These are phyloP conservation scores for Drosophila lutescens DNA, from an alignment of 2,888 invertebrate genomes.

Conservation along the genomic window DNA sequence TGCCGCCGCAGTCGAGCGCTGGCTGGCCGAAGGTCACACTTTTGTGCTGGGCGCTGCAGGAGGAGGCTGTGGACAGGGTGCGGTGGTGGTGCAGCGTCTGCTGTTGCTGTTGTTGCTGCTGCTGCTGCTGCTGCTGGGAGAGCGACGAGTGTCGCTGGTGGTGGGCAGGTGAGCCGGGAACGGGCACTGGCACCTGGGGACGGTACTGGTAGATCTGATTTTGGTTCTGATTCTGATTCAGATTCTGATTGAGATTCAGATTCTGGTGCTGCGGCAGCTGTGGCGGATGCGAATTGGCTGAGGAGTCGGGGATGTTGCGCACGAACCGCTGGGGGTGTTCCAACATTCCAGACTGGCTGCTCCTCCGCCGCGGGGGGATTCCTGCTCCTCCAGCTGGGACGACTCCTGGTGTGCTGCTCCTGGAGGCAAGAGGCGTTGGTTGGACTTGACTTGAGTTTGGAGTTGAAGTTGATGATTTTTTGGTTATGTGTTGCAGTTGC, in stretches of 20 bases:
- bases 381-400: slow-evolving; percentile 43
- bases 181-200: slow-evolving; percentile 50
- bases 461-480: slow-evolving; percentile 17
- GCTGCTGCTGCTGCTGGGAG: slow-evolving; percentile 70
- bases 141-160: slow-evolving; percentile 78
- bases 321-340: slow-evolving; percentile 87
- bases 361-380: slow-evolving; percentile 54
- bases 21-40: slow-evolving; percentile 84
- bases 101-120: slow-evolving; percentile 72
- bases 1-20: slow-evolving; percentile 71
- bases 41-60: slow-evolving; percentile 84
- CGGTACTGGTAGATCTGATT: slow-evolving; percentile 80
- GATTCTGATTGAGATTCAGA: slow-evolving; percentile 58
- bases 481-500: slow-evolving; percentile 27
- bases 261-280: slow-evolving; percentile 78
- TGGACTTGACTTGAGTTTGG: slow-evolving; percentile 25
- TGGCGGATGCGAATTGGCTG: slow-evolving; percentile 62
- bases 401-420: slow-evolving; percentile 30
- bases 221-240: slow-evolving; percentile 54
- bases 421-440: slow-evolving; percentile 38
- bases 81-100: slow-evolving; percentile 82
- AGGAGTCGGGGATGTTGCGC: slow-evolving; percentile 88
- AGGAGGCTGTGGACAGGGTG: slow-evolving; percentile 84
- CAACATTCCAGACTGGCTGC: slow-evolving; percentile 83
- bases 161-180: slow-evolving; percentile 81